A percentile compares a stretch with the other conserved stretches of the same genome.
Evolutionary conservation across 1,140 invertebrate species (phyloP).

Genomic region (Eupeodes corollae): DNA sequence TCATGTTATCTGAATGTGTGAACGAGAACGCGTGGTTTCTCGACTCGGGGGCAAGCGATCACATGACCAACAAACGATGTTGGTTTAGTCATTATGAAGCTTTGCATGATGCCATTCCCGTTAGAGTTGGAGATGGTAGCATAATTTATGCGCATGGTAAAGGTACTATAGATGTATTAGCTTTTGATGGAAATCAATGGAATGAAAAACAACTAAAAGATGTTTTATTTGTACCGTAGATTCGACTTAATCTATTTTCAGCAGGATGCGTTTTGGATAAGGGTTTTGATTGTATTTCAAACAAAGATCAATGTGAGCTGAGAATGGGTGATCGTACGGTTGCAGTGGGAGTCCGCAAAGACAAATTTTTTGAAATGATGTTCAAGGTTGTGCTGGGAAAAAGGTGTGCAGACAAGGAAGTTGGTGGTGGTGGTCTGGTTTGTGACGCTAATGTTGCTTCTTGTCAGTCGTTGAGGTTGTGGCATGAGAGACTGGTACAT

Average conservation of each 20-base stretch:
- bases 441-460: constrained; percentile 15
- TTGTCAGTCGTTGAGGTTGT: constrained; percentile 19
- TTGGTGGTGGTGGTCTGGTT: not conserved
- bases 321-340: not conserved
- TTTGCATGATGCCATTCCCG: not conserved
- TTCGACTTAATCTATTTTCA: too few species aligned
- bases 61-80: not conserved
- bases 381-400: constrained; percentile 6
- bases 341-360: constrained; percentile 25
- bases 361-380: constrained; percentile 26
- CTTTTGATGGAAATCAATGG: not conserved
- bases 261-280: too few species aligned
- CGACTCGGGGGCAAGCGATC: constrained; percentile 1
- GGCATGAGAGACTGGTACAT: constrained; percentile 35
- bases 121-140: not conserved
- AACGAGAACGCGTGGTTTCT: not conserved
- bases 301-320: too few species aligned
- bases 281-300: too few species aligned
- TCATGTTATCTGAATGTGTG: not conserved
- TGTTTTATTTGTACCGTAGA: constrained; percentile 30
- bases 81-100: not conserved
- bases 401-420: too few species aligned
- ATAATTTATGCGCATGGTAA: constrained; percentile 1
- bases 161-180: not conserved
- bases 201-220: constrained; percentile 6